Evolutionary conservation across 2,797 vertebrate species (phyloP), one percentile per base, ranked within the genome.

Genomic region (Eupleurogrammus muticus): DNA sequence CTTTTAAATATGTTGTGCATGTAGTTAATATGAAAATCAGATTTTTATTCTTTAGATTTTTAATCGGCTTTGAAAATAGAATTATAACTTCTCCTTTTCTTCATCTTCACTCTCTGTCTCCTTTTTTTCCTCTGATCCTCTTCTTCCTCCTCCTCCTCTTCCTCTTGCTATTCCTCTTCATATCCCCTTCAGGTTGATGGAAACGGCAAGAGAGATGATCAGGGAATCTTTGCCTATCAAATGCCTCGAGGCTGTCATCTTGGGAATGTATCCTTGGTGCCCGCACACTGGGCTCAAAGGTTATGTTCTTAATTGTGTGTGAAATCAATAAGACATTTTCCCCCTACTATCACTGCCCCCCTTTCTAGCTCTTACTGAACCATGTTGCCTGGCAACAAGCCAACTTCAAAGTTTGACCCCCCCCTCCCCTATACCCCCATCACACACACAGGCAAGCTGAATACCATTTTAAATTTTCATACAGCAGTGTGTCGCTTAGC

Each of bases 201-300:
- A 99, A 89, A 98, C 96, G 0, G 97, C 97, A 5, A 95, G 93
- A 92, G 97, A 99, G 93, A 99, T 99, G 97, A 97, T 96, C 89
- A 94, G 97, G 54, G 97, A 98, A 89, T 97, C 97, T 75, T 90
- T 99, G 83, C 97, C 97, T 70, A 99, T 99, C 91, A 99, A 99
- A 96, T 99, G 97, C 90, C 96, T 99, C 47, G 97, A 99, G 92
- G 97, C 97, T 8, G 97, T 99, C 88, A 98, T 99, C 91, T 88
- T 99, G 90, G 97, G 96, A 90, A 95, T 99, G 97, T 99, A 99
- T 99, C 97, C 96, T 99, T 95, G 62, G 32, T 42, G 0, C 47
- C 19, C 46, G 35, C 60, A 24, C 58, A 24, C 4, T 19, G 49
- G 46, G 36, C 46, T 57, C 48, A 16, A 17, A 83, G 77, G 82